These are phyloP conservation scores for Pardosa pseudoannulata DNA, from an alignment of 2,888 invertebrate species.

Conservation along the genomic window DNA sequence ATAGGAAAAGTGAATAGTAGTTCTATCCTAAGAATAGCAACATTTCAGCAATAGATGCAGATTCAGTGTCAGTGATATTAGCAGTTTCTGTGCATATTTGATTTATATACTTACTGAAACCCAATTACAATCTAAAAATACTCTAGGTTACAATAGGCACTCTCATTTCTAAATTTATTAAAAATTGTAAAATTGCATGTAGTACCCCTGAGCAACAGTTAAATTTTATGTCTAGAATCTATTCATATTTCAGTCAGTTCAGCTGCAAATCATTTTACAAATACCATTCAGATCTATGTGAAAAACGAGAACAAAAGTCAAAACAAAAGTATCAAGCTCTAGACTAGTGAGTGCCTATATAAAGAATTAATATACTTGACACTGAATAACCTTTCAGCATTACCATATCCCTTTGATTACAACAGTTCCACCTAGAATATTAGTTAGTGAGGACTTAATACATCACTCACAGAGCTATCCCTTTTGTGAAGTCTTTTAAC, in stretches of 20 bases:
- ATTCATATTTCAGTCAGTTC: not conserved
- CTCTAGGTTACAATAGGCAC: not conserved
- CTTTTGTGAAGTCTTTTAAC: conserved; percentile 42
- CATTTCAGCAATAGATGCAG: not conserved
- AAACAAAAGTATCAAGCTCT: not conserved
- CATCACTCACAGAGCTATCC: conserved; percentile 47
- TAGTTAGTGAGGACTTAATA: conserved; percentile 28
- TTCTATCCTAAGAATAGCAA: not conserved
- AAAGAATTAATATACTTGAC: not conserved
- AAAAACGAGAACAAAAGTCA: no score
- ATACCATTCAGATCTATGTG: no score
- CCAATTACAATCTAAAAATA: not conserved
- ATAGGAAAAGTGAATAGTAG: not conserved
- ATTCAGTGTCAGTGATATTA: not conserved
- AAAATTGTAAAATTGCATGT: not conserved
- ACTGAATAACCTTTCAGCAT: conserved; percentile 38
- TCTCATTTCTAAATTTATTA: not conserved
- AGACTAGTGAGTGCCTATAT: not conserved
- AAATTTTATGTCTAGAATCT: not conserved
- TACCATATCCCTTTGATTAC: conserved; percentile 52
- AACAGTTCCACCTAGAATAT: conserved; percentile 27
- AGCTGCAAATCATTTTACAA: no score
- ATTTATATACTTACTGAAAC: not conserved
- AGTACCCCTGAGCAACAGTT: not conserved
- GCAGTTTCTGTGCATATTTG: not conserved